Conservation (phyloP, 2,113 vertebrate species). For the Camelus bactrianus region DNA sequence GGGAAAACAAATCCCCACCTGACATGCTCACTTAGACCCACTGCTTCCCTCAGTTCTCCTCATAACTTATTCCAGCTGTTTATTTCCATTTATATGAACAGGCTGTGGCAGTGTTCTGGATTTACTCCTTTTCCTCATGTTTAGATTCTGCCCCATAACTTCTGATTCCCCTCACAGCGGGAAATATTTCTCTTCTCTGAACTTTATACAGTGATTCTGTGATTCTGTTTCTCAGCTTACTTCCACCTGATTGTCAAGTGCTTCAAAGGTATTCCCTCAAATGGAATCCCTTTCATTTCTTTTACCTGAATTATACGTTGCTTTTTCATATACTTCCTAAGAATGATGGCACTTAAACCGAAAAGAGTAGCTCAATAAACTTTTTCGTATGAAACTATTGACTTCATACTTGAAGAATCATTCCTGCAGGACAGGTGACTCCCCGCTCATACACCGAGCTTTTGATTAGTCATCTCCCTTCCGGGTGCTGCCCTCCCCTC, state of each 20-base stretch:
- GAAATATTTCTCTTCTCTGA: background rate
- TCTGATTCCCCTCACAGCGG: background rate
- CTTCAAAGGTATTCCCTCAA: conserved; percentile 6
- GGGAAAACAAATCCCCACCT: background rate
- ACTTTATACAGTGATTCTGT: background rate
- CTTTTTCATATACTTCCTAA: conserved; percentile 16
- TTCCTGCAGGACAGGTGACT: background rate
- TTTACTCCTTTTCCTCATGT: background rate
- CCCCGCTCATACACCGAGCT: background rate
- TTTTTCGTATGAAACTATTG: background rate
- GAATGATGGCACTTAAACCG: background rate
- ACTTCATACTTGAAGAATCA: background rate
- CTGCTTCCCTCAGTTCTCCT: background rate
- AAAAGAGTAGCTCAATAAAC: background rate
- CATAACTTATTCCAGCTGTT: conserved; percentile 1
- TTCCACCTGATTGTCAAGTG: background rate
- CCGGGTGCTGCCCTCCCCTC: no score
- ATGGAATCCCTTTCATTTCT: conserved; percentile 27
- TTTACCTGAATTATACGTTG: background rate
- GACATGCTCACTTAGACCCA: background rate
- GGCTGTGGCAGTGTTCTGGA: background rate
- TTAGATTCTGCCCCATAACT: conserved; percentile 41
- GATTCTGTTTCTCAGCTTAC: background rate
- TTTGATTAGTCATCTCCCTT: background rate
- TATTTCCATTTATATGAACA: conserved; percentile 23